Conservation (phyloP, 2,797 vertebrate species). For the Dendrocincla fuliginosa region DNA sequence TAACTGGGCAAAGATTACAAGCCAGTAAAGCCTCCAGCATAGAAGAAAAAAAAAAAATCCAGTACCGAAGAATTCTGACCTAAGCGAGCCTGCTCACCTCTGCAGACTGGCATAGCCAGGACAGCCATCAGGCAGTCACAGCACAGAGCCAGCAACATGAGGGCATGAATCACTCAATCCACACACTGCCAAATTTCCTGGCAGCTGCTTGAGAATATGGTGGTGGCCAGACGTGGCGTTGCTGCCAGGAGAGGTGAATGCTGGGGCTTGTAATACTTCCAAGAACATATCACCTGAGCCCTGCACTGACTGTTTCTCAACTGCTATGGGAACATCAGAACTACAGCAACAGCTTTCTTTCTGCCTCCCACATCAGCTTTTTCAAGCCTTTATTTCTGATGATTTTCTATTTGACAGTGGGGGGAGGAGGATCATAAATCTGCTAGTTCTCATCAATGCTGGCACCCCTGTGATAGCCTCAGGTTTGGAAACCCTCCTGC, state of each 20-base stretch:
- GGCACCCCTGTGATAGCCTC: neutral
- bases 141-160: neutral
- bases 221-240: neutral
- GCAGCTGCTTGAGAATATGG: neutral
- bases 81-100: neutral
- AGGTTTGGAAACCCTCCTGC: constrained; percentile 5
- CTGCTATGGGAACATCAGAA: neutral
- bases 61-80: neutral
- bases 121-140: neutral
- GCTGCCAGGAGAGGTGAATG: neutral
- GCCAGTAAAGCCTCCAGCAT: neutral
- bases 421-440: neutral
- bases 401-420: neutral
- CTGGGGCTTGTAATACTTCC: neutral
- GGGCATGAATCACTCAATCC: neutral
- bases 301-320: neutral
- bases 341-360: neutral
- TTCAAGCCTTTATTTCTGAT: neutral
- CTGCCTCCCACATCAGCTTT: neutral
- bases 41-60: neutral
- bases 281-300: neutral
- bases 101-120: neutral
- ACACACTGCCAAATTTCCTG: neutral
- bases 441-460: neutral
- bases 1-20: neutral